Percentiles rank a stretch among this genome's conserved stretches.
phyloP scores from a whole-genome alignment of 2,888 invertebrate genomes.

The Sinotaia quadrata region DNA sequence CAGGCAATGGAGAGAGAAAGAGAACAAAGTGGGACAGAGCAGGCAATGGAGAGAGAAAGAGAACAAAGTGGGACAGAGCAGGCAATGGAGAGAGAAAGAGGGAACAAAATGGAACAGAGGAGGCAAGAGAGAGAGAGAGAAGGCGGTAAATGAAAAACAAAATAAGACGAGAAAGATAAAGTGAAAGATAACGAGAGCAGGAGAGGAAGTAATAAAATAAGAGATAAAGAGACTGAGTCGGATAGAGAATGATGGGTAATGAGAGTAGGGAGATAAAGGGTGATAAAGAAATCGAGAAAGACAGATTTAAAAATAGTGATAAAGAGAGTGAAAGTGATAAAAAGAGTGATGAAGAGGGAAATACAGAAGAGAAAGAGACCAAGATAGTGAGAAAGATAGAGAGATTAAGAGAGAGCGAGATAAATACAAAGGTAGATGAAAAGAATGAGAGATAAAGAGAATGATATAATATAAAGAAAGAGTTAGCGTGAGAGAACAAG shows the following conservation, averaged over 20 bases:
- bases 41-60: conserved; percentile 1
- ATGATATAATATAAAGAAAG: too few species aligned
- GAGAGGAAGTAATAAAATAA: background rate
- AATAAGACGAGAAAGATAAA: conserved; percentile 1
- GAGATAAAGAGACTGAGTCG: conserved; percentile 4
- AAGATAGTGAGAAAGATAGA: too few species aligned
- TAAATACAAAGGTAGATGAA: too few species aligned
- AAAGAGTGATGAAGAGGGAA: too few species aligned
- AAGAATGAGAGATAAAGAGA: too few species aligned
- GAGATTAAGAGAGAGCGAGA: too few species aligned
- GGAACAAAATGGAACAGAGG: background rate
- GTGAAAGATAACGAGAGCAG: background rate
- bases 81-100: conserved; percentile 6
- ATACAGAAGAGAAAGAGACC: too few species aligned
- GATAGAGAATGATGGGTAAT: background rate
- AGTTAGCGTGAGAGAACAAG: too few species aligned
- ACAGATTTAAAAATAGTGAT: too few species aligned
- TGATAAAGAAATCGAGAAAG: conserved; percentile 2
- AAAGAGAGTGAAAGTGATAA: too few species aligned
- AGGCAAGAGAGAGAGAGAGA: conserved; percentile 14
- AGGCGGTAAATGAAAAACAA: too few species aligned
- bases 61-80: background rate
- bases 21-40: background rate
- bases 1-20: background rate
- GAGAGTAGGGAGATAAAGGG: background rate